Evolutionary conservation across 2,888 invertebrate genomes (phyloP), one percentile per base, ranked within the genome.

Genomic region (Phengaris alcon): DNA sequence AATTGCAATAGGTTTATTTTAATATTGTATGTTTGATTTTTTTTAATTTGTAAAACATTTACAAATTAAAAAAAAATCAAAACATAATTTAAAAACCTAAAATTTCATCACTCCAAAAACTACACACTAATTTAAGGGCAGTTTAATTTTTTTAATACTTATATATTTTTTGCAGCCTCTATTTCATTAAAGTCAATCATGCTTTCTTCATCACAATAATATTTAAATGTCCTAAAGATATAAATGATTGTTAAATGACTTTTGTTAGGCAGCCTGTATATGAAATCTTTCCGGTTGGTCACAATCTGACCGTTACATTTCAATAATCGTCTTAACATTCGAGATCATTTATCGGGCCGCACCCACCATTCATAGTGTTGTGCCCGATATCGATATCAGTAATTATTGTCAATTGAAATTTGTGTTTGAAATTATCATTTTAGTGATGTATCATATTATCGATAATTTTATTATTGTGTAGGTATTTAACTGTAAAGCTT

Each of bases 231-330:
- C 6, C 44, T 9, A 52, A 55, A 35, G 13, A 35, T 54, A 54
- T 10, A 54, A 35, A 51, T 54, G 46, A 54, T 72, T 22, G 22
- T 35, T 22, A 54, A 44, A 44, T 55, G 7, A 13, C 2, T 4
- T 52, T 6, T 12, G 15, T 35, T 35, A 10, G 7, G 15, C 8
- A 88, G 0, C 79, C 86, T 86, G 83, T 91, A 85, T 76, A 75
- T 76, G 59, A 77, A 81, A 84, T 87, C 86, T 90, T 90, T 91
- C 90, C 90, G 90, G 90, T 88, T 88, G 92, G 89, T 88, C 93
- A 91, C 92, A 93, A 90, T 93, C 89, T 93, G 93, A 92, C 93
- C 93, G 93, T 93, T 93, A 93, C 93, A 93, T 88, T 93, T 93
- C 93, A 93, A 93, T 93, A 93, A 93, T 93, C 93, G 90, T 91